These are phyloP conservation scores for Pteropus rufus DNA, from an alignment of 2,797 vertebrate genomes.

Conservation along the genomic window DNA sequence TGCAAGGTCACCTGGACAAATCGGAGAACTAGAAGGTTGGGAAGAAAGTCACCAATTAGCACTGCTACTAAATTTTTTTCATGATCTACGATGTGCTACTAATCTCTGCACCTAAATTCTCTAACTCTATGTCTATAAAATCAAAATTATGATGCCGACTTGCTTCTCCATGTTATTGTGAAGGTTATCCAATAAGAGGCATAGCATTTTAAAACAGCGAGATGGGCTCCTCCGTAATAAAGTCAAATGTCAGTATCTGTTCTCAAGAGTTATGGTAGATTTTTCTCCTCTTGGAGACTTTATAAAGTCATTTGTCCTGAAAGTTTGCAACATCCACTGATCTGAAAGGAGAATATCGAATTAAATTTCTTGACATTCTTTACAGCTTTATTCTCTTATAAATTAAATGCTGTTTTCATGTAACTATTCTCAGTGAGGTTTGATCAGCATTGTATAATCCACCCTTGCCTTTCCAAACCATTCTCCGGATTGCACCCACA, in stretches of 20 bases:
- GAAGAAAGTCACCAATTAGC: background rate
- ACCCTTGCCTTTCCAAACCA: background rate
- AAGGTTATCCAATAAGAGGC: background rate
- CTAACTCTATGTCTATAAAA: background rate
- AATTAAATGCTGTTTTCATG: background rate
- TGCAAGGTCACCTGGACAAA: background rate
- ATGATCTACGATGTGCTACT: background rate
- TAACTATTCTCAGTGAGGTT: background rate
- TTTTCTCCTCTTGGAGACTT: conserved; percentile 45
- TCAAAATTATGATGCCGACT: background rate
- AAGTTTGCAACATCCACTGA: background rate
- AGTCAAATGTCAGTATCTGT: conserved; percentile 45
- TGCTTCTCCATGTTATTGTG: background rate
- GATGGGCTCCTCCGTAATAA: background rate
- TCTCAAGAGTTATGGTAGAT: background rate
- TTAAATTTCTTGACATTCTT: conserved; percentile 15
- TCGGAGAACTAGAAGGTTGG: background rate
- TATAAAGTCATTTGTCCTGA: conserved; percentile 43
- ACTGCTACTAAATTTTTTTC: background rate
- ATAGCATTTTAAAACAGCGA: background rate
- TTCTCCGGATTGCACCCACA: background rate
- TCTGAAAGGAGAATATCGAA: background rate
- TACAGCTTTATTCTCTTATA: background rate
- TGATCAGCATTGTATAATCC: background rate
- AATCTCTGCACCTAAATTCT: background rate